A percentile compares a stretch with the other conserved stretches of the same genome.
Evolutionary conservation across 1,140 invertebrate genomes (phyloP).

Genomic region (Zaprionus tsacasi): DNA sequence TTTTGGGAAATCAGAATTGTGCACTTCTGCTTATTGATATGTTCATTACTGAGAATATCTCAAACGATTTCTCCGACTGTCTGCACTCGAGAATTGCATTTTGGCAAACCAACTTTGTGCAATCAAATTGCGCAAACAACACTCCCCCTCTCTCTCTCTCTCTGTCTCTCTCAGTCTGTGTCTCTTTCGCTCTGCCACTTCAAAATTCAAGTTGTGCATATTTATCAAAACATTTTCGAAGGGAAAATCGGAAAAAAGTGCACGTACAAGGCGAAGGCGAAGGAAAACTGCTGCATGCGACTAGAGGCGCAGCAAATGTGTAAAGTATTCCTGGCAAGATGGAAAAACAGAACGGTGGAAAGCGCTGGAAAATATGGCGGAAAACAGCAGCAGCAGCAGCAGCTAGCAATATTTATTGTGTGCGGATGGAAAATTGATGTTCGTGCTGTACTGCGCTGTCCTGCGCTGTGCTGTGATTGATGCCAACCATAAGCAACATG

Average conservation of each 20-base stretch:
- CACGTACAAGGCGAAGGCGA: slow-evolving; percentile 50
- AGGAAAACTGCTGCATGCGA: slow-evolving; percentile 58
- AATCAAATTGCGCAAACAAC: slow-evolving; percentile 76
- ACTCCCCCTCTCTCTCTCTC: neutral
- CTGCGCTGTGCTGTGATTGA: slow-evolving; percentile 59
- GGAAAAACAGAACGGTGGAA: neutral
- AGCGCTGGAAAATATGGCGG: slow-evolving; percentile 58
- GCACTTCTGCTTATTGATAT: slow-evolving; percentile 62
- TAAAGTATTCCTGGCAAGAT: slow-evolving; percentile 49
- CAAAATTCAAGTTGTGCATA: slow-evolving; percentile 75
- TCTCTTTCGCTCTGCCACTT: slow-evolving; percentile 35
- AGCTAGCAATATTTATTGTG: slow-evolving; percentile 74
- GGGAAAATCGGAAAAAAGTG: slow-evolving; percentile 69
- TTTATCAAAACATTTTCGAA: slow-evolving; percentile 80
- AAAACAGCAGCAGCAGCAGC: slow-evolving; percentile 51
- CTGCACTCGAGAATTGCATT: slow-evolving; percentile 63
- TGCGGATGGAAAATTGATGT: slow-evolving; percentile 44
- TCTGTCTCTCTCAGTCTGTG: neutral
- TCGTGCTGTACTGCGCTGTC: slow-evolving; percentile 20
- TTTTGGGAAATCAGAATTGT: slow-evolving; percentile 45
- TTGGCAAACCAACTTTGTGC: slow-evolving; percentile 72
- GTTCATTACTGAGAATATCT: slow-evolving; percentile 60
- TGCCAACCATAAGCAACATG: slow-evolving; percentile 56
- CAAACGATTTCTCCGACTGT: slow-evolving; percentile 47
- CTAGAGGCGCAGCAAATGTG: slow-evolving; percentile 56